Conservation (phyloP, 2,113 vertebrate genomes). For the Pedionomus torquatus region DNA sequence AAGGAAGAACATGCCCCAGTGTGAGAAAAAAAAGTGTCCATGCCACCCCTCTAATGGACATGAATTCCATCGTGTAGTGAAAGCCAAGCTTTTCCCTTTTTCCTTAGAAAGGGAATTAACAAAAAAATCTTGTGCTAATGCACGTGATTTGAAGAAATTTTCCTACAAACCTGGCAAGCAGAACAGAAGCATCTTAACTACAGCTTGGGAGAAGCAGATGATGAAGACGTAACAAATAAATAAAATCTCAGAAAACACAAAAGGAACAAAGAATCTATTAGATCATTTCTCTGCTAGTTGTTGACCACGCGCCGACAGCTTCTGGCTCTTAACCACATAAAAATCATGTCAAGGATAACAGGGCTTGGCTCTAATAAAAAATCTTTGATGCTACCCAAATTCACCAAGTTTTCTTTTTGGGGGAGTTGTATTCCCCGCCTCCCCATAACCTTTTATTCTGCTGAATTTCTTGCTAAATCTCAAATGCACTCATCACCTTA, state of each 20-base stretch:
- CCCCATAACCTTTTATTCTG: fast-evolving
- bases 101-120: background rate
- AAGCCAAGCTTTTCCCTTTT: background rate
- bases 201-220: background rate
- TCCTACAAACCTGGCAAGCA: background rate
- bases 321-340: background rate
- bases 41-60: background rate
- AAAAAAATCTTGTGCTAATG: background rate
- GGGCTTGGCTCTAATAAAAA: background rate
- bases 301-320: background rate
- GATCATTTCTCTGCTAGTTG: background rate
- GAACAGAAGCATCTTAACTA: background rate
- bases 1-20: background rate
- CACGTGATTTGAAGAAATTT: background rate
- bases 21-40: background rate
- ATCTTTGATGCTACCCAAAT: background rate
- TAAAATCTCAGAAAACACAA: background rate
- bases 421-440: background rate
- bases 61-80: background rate
- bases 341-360: background rate
- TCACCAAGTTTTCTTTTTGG: background rate
- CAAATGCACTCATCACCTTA: background rate
- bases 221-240: background rate
- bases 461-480: background rate
- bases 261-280: background rate